A percentile compares a stretch with the other conserved stretches of the same genome.
Conservation (phyloP, 2,888 invertebrate genomes). For the Pimpla rufipes region DNA sequence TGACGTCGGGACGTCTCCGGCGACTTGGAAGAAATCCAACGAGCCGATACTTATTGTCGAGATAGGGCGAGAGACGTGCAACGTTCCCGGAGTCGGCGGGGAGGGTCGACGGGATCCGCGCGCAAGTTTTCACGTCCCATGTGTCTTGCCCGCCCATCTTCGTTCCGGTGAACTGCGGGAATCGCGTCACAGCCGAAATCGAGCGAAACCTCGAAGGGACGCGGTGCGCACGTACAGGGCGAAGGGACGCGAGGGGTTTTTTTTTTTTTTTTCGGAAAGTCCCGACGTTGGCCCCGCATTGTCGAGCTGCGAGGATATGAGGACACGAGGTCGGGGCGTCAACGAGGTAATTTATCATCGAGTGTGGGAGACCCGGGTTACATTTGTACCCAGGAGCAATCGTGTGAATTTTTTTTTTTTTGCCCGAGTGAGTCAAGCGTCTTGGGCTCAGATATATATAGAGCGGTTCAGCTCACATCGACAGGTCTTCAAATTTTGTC, state of each 20-base stretch:
- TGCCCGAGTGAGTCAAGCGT: conserved; percentile 18
- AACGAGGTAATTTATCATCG: conserved; percentile 66
- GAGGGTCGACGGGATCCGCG: conserved; percentile 31
- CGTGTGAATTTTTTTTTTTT: conserved; percentile 47
- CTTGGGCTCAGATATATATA: neutral
- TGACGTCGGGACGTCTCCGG: conserved; percentile 48
- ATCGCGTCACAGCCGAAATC: conserved; percentile 64
- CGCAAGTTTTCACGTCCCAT: conserved; percentile 49
- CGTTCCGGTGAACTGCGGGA: conserved; percentile 38
- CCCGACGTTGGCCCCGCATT: conserved; percentile 43
- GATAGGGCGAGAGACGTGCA: conserved; percentile 14
- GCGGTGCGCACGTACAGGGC: conserved; percentile 2
- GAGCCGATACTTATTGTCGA: conserved; percentile 66
- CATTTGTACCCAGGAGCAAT: neutral
- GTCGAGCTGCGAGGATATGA: conserved; percentile 43
- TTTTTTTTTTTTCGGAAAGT: conserved; percentile 48
- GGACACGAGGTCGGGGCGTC: conserved; percentile 50
- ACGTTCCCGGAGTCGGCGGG: conserved; percentile 25
- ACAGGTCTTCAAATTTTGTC: neutral
- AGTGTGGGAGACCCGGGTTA: conserved; percentile 25
- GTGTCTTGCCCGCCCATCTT: conserved; percentile 49
- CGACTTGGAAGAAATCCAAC: conserved; percentile 66
- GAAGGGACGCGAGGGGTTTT: conserved; percentile 29
- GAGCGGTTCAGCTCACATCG: neutral
- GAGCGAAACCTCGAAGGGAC: conserved; percentile 57